These are phyloP conservation scores for Poeciliopsis turrubarensis DNA, from an alignment of 2,113 vertebrate genomes.

Conservation along the genomic window DNA sequence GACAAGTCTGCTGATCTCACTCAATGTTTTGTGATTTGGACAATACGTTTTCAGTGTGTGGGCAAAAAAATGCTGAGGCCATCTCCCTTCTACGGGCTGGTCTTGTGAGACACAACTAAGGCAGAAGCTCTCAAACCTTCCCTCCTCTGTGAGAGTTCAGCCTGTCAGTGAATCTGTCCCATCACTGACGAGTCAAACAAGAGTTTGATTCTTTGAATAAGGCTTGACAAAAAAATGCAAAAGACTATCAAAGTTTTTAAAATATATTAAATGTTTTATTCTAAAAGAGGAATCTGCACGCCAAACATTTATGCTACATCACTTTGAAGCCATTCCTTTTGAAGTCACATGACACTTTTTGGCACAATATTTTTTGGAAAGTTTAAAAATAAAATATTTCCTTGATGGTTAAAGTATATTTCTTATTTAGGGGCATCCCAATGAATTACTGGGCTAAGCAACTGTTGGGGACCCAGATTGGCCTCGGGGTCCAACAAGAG, in stretches of 20 bases:
- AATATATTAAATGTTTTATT: neutral
- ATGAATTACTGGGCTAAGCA: neutral
- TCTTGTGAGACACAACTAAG: slow-evolving; percentile 73
- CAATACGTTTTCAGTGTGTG: slow-evolving; percentile 82
- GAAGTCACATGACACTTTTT: neutral
- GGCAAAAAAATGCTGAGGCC: slow-evolving; percentile 80
- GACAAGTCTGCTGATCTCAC: slow-evolving; percentile 87
- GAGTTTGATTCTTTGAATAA: slow-evolving; percentile 23
- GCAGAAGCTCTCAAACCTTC: slow-evolving; percentile 71
- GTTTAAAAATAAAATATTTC: neutral
- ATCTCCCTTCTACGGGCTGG: slow-evolving; percentile 76
- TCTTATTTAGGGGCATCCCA: neutral
- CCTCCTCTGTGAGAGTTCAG: slow-evolving; percentile 63
- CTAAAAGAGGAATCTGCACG: neutral
- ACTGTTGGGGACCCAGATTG: neutral
- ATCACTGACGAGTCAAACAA: slow-evolving; percentile 56
- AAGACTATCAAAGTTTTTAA: neutral
- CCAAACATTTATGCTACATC: too few relatives aligned
- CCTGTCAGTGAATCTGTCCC: slow-evolving; percentile 54
- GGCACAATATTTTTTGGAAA: neutral
- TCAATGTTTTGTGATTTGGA: slow-evolving; percentile 85
- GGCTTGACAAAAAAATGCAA: neutral
- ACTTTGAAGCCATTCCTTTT: neutral
- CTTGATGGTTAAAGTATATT: neutral
- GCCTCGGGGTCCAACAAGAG: neutral